These are phyloP conservation scores for Sarotherodon lohbergeri DNA, from an alignment of 2,113 vertebrate genomes.

Conservation along the genomic window DNA sequence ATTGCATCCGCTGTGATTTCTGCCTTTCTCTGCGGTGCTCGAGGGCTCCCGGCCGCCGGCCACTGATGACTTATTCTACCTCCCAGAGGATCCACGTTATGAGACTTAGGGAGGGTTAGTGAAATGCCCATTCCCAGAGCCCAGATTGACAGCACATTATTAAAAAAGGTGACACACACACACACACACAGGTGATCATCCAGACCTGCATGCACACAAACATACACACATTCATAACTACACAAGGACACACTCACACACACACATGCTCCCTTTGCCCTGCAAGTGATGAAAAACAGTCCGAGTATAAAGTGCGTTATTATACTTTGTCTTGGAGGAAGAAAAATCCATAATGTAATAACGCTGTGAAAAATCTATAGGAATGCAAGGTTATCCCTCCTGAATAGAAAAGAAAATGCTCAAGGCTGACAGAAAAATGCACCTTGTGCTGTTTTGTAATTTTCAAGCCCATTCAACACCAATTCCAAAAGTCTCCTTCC, in stretches of 20 bases:
- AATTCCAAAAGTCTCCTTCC: conserved; percentile 3
- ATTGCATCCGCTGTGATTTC: conserved; percentile 51
- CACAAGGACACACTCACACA: conserved; percentile 16
- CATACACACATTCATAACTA: conserved; percentile 8
- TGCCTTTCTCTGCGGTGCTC: not conserved
- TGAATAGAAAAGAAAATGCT: conserved; percentile 44
- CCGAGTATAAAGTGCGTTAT: conserved; percentile 63
- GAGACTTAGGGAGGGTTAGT: conserved; percentile 56
- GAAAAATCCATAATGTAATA: conserved; percentile 72
- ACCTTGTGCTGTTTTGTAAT: conserved; percentile 35
- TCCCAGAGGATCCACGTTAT: conserved; percentile 58
- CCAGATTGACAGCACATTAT: conserved; percentile 73
- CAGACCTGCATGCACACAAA: not conserved
- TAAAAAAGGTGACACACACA: conserved; percentile 52
- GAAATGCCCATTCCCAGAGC: conserved; percentile 48
- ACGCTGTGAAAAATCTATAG: conserved; percentile 53
- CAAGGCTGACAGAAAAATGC: conserved; percentile 37
- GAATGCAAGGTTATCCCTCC: conserved; percentile 37
- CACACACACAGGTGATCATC: conserved; percentile 18
- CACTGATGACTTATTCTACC: conserved; percentile 51
- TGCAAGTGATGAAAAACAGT: conserved; percentile 58
- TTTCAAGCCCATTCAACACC: conserved; percentile 32
- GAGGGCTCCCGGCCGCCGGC: conserved; percentile 18
- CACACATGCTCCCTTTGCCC: conserved; percentile 17
- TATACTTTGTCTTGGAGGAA: conserved; percentile 60